Conservation (phyloP, 2,888 invertebrate species). For the Trichopria drosophilae region DNA sequence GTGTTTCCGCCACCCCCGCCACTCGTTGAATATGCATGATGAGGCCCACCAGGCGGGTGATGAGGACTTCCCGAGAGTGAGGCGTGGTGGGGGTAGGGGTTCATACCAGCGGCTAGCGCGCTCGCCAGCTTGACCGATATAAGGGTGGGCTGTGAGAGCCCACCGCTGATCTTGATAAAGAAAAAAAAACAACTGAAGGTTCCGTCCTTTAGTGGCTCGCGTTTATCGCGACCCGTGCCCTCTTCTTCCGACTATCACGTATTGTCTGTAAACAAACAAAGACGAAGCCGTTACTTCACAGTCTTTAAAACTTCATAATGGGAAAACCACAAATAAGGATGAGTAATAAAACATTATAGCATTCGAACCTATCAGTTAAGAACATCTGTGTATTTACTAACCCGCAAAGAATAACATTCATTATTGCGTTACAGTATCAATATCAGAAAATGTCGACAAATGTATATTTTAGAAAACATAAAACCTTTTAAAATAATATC, state of each 20-base stretch:
- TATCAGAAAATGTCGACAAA: too few relatives aligned
- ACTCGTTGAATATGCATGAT: constrained; percentile 58
- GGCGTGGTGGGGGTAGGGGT: constrained; percentile 69
- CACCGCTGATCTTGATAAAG: constrained; percentile 48
- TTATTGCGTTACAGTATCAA: too few relatives aligned
- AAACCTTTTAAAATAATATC: too few relatives aligned
- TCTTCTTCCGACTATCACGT: constrained; percentile 41
- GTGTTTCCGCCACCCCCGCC: constrained; percentile 48
- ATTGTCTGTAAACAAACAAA: constrained; percentile 46
- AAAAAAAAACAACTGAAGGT: constrained; percentile 35
- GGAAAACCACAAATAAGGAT: too few relatives aligned
- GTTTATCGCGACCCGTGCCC: constrained; percentile 39
- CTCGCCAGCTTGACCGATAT: constrained; percentile 83
- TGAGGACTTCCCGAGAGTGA: constrained; percentile 60
- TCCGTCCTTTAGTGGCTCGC: constrained; percentile 33
- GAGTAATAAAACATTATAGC: too few relatives aligned
- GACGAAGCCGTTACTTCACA: too few relatives aligned
- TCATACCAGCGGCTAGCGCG: constrained; percentile 82
- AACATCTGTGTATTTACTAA: too few relatives aligned
- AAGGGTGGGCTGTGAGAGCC: constrained; percentile 55
- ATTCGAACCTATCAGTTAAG: too few relatives aligned
- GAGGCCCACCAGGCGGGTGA: constrained; percentile 54
- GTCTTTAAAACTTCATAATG: too few relatives aligned
- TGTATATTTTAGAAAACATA: too few relatives aligned
- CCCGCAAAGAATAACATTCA: too few relatives aligned